A percentile compares a stretch with the other conserved stretches of the same genome.
Conservation (phyloP, 1,140 invertebrate genomes). For the Kradibia gibbosae region DNA sequence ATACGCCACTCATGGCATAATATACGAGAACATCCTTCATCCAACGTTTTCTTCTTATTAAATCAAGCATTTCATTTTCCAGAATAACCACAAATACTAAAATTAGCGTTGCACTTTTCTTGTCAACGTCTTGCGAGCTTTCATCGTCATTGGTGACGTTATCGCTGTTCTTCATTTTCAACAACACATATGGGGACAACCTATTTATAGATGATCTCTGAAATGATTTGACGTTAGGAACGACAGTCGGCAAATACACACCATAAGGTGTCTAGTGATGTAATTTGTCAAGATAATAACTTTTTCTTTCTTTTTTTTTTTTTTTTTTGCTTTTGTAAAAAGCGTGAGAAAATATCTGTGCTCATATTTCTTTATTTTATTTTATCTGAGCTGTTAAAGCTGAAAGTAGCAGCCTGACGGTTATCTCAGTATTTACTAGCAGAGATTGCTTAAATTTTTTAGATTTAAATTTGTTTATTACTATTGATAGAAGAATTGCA, state of each 20-base stretch:
- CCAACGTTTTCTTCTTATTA: not conserved
- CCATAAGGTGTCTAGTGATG: not conserved
- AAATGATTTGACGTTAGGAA: not conserved
- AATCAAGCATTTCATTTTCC: not conserved
- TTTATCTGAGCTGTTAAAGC: not conserved
- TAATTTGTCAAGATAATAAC: not conserved
- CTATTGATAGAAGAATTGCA: not conserved
- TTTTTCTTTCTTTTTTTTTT: too few relatives aligned
- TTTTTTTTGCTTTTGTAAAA: too few relatives aligned
- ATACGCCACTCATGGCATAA: not conserved
- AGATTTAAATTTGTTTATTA: not conserved
- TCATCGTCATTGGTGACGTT: not conserved
- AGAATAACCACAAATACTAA: conserved; percentile 2
- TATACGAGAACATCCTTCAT: not conserved
- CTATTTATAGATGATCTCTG: conserved; percentile 4
- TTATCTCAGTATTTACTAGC: not conserved
- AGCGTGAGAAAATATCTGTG: not conserved
- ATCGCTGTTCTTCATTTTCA: not conserved
- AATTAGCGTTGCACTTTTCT: not conserved
- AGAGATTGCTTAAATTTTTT: not conserved
- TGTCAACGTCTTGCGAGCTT: not conserved
- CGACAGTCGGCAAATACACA: not conserved
- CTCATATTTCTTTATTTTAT: not conserved
- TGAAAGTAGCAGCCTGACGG: not conserved
- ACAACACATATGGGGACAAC: not conserved